phyloP scores from a whole-genome alignment of 2,888 invertebrate genomes.

The Phania funesta region DNA sequence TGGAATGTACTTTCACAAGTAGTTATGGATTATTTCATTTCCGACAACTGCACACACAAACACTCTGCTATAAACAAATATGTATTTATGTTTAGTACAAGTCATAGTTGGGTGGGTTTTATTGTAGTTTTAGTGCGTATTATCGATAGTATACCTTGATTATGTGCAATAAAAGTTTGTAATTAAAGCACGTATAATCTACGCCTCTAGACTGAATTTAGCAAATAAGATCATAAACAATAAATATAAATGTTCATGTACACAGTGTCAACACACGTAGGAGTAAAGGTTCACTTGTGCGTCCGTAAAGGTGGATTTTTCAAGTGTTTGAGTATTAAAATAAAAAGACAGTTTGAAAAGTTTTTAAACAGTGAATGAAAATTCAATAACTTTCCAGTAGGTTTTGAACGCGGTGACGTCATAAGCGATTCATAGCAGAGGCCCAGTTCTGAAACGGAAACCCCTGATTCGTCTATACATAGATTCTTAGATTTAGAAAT shows the following conservation, averaged over 20 bases:
- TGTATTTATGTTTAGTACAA: constrained; percentile 5
- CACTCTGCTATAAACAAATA: background rate
- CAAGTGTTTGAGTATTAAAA: background rate
- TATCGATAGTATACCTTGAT: constrained; percentile 49
- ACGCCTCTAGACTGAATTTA: constrained; percentile 38
- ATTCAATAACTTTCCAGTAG: too few species aligned
- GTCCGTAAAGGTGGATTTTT: background rate
- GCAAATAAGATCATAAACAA: background rate
- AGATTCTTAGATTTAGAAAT: too few species aligned
- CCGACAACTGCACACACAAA: background rate
- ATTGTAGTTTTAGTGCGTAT: constrained; percentile 16
- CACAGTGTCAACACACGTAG: background rate
- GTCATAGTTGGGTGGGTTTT: constrained; percentile 8
- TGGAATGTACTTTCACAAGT: constrained; percentile 9
- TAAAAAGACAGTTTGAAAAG: too few species aligned
- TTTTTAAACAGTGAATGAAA: too few species aligned
- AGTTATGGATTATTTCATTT: constrained; percentile 2
- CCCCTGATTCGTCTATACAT: too few species aligned
- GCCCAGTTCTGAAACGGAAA: too few species aligned
- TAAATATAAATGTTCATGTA: constrained; percentile 2
- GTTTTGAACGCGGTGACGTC: too few species aligned
- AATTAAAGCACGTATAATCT: constrained; percentile 65
- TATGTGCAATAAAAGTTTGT: constrained; percentile 62
- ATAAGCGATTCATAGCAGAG: too few species aligned
- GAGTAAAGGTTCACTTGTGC: constrained; percentile 2